A percentile compares a stretch with the other conserved stretches of the same genome.
phyloP scores from a whole-genome alignment of 2,888 invertebrate species.

The Drosophila crucigera region DNA sequence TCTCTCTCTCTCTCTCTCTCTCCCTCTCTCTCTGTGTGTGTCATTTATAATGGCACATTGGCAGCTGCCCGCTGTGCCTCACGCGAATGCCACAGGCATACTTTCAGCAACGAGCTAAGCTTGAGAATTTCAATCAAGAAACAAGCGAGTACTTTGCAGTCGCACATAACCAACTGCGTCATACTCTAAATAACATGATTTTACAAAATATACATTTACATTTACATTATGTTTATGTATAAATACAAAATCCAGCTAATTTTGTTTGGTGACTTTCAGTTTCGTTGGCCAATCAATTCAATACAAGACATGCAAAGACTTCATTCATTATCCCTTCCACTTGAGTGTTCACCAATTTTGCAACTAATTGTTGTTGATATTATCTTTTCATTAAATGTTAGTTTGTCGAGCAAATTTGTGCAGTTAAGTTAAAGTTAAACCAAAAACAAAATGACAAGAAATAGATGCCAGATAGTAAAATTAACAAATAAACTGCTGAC shows the following conservation, averaged over 20 bases:
- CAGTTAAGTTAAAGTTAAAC: background rate
- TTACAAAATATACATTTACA: background rate
- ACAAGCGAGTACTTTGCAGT: background rate
- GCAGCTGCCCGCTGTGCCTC: constrained; percentile 22
- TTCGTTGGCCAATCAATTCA: background rate
- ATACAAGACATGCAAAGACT: too few species aligned
- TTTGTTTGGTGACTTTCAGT: background rate
- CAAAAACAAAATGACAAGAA: too few species aligned
- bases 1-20: background rate
- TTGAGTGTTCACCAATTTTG: background rate
- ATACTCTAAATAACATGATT: background rate
- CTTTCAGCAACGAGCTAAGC: constrained; percentile 20
- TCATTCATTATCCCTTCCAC: background rate
- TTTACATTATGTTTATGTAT: background rate
- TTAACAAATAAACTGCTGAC: background rate
- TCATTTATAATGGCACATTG: constrained; percentile 28
- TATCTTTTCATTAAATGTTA: background rate
- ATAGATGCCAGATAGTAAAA: background rate
- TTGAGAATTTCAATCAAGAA: constrained; percentile 36
- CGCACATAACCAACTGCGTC: background rate
- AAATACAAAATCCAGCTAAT: background rate
- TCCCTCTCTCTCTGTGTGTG: background rate
- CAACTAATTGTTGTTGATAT: constrained; percentile 12
- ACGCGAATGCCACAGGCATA: constrained; percentile 9
- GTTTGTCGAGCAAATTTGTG: constrained; percentile 7